A percentile compares a stretch with the other conserved stretches of the same genome.
phyloP scores from a whole-genome alignment of 2,888 invertebrate genomes.

The Nomada goodeniana region DNA sequence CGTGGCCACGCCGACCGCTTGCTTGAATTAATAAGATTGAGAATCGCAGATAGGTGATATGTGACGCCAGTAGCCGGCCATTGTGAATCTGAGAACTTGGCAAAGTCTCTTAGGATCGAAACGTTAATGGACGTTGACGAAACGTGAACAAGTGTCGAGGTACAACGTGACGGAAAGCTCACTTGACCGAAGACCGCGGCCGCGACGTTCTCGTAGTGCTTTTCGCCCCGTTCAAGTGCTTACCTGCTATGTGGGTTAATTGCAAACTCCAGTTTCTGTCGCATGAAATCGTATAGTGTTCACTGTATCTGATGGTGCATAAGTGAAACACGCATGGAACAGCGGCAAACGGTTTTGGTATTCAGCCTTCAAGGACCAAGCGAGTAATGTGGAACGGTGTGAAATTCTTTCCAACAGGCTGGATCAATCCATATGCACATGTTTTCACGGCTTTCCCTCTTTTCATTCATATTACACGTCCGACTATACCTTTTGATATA shows the following conservation, averaged over 20 bases:
- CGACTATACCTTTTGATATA: too few relatives aligned
- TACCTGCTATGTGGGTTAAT: slow-evolving; percentile 65
- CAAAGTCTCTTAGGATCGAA: slow-evolving; percentile 22
- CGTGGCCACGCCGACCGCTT: too few relatives aligned
- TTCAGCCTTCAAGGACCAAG: too few relatives aligned
- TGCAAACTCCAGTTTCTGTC: slow-evolving; percentile 59
- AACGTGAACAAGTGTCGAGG: slow-evolving; percentile 53
- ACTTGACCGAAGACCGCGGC: slow-evolving; percentile 55
- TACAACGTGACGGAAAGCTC: slow-evolving; percentile 55
- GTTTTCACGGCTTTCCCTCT: too few relatives aligned
- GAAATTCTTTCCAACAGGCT: too few relatives aligned
- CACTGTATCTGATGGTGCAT: slow-evolving; percentile 6
- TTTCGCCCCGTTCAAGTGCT: slow-evolving; percentile 48
- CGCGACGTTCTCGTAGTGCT: slow-evolving; percentile 24
- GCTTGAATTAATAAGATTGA: too few relatives aligned
- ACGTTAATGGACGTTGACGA: slow-evolving; percentile 48
- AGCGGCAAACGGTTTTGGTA: background rate
- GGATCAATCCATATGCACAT: too few relatives aligned
- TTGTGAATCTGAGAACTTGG: slow-evolving; percentile 44
- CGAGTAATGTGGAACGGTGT: too few relatives aligned
- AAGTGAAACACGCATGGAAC: background rate
- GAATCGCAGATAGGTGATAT: background rate
- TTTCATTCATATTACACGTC: too few relatives aligned
- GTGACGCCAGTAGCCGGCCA: background rate
- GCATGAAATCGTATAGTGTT: slow-evolving; percentile 9